Evolutionary conservation across 2,113 vertebrate species (phyloP).

Genomic region (Syngnathus floridae): DNA sequence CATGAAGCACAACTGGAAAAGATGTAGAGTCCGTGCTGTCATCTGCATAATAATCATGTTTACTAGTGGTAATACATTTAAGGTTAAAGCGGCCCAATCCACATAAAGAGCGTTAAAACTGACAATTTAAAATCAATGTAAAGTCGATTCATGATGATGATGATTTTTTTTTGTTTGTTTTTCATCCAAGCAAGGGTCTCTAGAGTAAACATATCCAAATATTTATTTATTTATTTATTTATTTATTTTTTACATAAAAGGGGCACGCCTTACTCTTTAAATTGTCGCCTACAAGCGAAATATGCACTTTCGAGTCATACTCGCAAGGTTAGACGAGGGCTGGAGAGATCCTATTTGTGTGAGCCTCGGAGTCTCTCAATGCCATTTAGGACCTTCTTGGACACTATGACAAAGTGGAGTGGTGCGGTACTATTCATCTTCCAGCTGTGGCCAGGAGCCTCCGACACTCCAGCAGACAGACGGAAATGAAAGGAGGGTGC

Average conservation of each 20-base stretch:
- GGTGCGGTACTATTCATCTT: slow-evolving; percentile 65
- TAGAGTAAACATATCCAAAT: background rate
- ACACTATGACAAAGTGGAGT: slow-evolving; percentile 67
- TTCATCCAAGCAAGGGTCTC: background rate
- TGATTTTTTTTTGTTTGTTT: too few relatives aligned
- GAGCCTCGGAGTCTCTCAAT: slow-evolving; percentile 55
- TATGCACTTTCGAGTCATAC: slow-evolving; percentile 26
- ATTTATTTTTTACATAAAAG: background rate
- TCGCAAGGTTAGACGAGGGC: slow-evolving; percentile 43
- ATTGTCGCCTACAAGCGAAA: slow-evolving; percentile 18
- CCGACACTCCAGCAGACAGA: slow-evolving; percentile 56
- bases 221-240: background rate
- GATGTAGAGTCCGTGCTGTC: too few relatives aligned
- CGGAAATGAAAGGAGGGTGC: slow-evolving; percentile 63
- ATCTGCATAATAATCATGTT: background rate
- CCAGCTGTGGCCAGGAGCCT: slow-evolving; percentile 62
- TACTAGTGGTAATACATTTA: too few relatives aligned
- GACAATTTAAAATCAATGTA: background rate
- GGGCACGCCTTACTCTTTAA: background rate
- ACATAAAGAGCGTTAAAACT: too few relatives aligned
- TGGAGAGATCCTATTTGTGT: slow-evolving; percentile 50
- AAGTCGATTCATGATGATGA: too few relatives aligned
- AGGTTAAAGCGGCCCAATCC: too few relatives aligned
- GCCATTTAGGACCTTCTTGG: slow-evolving; percentile 60
- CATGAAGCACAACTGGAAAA: slow-evolving; percentile 4